phyloP scores from a whole-genome alignment of 2,888 invertebrate species.

The Eristalinus aeneus region DNA sequence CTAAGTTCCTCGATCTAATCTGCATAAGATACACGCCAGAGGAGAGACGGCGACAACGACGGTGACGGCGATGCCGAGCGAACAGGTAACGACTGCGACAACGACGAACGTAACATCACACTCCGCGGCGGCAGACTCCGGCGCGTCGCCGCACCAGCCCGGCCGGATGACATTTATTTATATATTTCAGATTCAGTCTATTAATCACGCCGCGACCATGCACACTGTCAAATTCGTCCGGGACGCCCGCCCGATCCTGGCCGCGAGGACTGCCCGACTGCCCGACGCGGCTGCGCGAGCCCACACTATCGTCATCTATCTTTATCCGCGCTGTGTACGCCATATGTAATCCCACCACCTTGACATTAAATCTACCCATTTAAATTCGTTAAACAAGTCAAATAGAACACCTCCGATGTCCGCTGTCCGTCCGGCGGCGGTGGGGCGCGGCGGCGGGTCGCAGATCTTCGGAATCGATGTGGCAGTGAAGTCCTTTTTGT shows the following conservation, averaged over 20 bases:
- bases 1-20: conserved; percentile 50
- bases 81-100: conserved; percentile 28
- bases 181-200: conserved; percentile 67
- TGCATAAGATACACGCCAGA: conserved; percentile 27
- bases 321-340: conserved; percentile 65
- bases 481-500: conserved; percentile 26
- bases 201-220: conserved; percentile 65
- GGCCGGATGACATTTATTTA: conserved; percentile 63
- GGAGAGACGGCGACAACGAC: not conserved
- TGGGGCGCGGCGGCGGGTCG: not conserved
- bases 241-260: not conserved
- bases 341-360: conserved; percentile 74
- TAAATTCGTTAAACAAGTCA: conserved; percentile 72
- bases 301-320: conserved; percentile 65
- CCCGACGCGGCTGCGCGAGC: conserved; percentile 15
- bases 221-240: conserved; percentile 58
- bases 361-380: conserved; percentile 75
- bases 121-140: not conserved
- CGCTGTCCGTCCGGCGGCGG: not conserved
- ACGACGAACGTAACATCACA: conserved; percentile 18
- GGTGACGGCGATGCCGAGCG: not conserved
- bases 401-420: conserved; percentile 70
- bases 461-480: conserved; percentile 62
- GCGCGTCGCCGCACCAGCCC: conserved; percentile 18
- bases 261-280: not conserved